Conservation (phyloP, 1,140 invertebrate genomes). For the Tetraneura akinire region DNA sequence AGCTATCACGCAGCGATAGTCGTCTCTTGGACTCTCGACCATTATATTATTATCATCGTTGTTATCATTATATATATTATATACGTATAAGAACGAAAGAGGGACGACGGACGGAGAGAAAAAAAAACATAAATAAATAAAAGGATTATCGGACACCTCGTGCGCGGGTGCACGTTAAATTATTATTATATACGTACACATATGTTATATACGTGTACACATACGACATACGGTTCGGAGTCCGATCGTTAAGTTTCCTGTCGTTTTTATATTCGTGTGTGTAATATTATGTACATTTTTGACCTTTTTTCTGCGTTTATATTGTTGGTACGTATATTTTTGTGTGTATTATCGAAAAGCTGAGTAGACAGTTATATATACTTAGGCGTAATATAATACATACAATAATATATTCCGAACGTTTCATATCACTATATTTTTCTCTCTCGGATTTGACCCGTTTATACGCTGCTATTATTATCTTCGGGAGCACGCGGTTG, state of each 20-base stretch:
- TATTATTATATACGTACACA: too few species aligned
- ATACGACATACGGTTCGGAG: neutral
- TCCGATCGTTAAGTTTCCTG: slow-evolving; percentile 32
- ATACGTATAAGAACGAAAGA: too few species aligned
- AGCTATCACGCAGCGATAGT: slow-evolving; percentile 33
- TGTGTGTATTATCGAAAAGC: neutral
- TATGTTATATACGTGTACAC: too few species aligned
- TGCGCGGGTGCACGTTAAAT: slow-evolving; percentile 27
- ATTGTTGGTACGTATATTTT: too few species aligned
- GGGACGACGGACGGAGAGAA: neutral
- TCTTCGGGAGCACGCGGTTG: slow-evolving; percentile 13
- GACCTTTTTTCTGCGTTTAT: too few species aligned
- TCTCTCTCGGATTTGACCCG: neutral
- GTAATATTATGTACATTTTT: too few species aligned
- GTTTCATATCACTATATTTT: neutral
- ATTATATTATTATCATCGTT: too few species aligned
- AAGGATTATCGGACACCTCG: neutral
- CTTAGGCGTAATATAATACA: neutral
- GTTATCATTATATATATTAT: too few species aligned
- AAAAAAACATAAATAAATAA: neutral
- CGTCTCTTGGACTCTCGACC: too few species aligned
- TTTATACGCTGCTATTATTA: too few species aligned
- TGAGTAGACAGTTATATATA: neutral
- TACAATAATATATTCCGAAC: too few species aligned
- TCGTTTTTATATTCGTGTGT: slow-evolving; percentile 34